A percentile compares a stretch with the other conserved stretches of the same genome.
phyloP scores from a whole-genome alignment of 1,140 invertebrate species.

The Argopecten irradians region DNA sequence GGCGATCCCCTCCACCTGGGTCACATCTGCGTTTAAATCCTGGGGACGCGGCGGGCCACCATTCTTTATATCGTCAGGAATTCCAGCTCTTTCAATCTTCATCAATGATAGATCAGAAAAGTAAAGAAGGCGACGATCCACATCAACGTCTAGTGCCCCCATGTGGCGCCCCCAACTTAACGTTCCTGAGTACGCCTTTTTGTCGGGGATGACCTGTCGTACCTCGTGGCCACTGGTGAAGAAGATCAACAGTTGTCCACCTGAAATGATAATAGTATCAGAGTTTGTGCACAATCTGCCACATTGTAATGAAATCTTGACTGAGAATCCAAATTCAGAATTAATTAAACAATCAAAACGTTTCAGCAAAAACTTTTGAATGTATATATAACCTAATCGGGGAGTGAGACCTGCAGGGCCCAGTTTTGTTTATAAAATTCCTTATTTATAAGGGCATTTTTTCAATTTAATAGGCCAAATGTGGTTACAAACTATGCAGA shows the following conservation, averaged over 20 bases:
- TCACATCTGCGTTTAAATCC: slow-evolving; percentile 86
- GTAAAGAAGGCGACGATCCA: slow-evolving; percentile 87
- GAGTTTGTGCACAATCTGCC: too few species aligned
- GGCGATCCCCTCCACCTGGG: slow-evolving; percentile 89
- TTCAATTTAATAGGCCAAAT: too few species aligned
- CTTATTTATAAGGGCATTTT: too few species aligned
- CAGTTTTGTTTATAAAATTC: too few species aligned
- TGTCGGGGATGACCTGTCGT: slow-evolving; percentile 84
- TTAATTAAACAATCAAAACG: too few species aligned
- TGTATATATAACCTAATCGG: too few species aligned
- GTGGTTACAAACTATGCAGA: too few species aligned
- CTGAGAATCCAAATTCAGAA: too few species aligned
- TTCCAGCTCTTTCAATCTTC: slow-evolving; percentile 93
- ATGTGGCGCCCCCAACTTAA: slow-evolving; percentile 90
- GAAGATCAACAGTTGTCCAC: slow-evolving; percentile 75
- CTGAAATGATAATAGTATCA: too few species aligned
- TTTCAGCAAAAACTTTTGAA: too few species aligned
- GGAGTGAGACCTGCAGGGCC: too few species aligned
- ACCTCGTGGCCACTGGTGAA: slow-evolving; percentile 94
- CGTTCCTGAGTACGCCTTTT: slow-evolving; percentile 82
- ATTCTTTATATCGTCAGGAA: slow-evolving; percentile 85
- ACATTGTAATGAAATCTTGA: too few species aligned
- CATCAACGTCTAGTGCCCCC: slow-evolving; percentile 91
- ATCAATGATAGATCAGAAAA: slow-evolving; percentile 95
- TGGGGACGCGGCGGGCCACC: slow-evolving; percentile 88